Evolutionary conservation across 2,888 invertebrate genomes (phyloP), one percentile per base, ranked within the genome.

Genomic region (Synanthedon vespiformis): DNA sequence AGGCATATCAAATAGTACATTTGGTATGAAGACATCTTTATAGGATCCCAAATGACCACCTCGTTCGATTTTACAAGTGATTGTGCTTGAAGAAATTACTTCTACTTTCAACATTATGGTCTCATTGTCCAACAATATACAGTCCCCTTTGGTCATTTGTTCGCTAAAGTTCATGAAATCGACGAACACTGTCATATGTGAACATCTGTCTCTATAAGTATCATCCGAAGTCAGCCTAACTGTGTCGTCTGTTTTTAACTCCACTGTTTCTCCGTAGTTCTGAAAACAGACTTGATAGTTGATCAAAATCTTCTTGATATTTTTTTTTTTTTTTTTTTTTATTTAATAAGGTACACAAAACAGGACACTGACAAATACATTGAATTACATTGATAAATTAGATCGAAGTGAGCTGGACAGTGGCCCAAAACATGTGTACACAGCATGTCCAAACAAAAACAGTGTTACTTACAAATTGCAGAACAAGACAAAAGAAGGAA

Each of bases 41-140:
- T 68, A 73, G 0, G 86, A 87, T 0, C 84, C 82, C 1, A 87
- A 58, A 1, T 65, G 54, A 2, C 86, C 87, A 3, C 86, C 86
- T 58, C 77, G 72, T 58, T 77, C 78, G 47, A 87, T 72, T 57
- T 68, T 79, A 51, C 87, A 87, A 0, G 85, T 86, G 12, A 85
- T 56, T 0, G 85, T 86, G 0, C 81, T 76, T 0, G 74, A 56
- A 0, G 86, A 83, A 56, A 86, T 77, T 13, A 84, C 65, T 58
- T 86, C 89, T 8, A 94, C 94, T 63, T 92, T 89, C n/a, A 96
- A 80, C 57, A 91, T 90, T 53, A 96, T 92, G 5, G 90, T 88
- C 56, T 95, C 95, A 75, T 95, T 94, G 60, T 89, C 89, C 4
- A 90, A 56, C 5, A 87, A 60, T 2, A 90, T 60, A 3, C 60